Conservation (phyloP, 2,113 vertebrate genomes). For the Phyllostomus discolor region DNA sequence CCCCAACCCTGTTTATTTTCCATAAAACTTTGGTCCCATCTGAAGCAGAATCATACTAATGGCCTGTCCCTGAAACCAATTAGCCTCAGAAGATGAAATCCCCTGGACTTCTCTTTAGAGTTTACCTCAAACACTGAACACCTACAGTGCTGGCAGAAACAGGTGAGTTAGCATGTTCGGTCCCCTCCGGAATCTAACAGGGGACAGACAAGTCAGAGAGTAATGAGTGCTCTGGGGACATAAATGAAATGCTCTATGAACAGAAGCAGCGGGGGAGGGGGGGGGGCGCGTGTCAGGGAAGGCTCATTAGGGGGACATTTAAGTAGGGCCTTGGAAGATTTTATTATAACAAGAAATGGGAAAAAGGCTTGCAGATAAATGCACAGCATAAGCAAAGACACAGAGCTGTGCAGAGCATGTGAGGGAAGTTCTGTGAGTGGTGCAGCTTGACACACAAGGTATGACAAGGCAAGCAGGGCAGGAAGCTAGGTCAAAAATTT, state of each 20-base stretch:
- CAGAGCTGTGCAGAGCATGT: background rate
- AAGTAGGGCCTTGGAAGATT: background rate
- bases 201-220: slow-evolving; percentile 60
- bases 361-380: background rate
- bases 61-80: background rate
- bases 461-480: background rate
- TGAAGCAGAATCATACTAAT: background rate
- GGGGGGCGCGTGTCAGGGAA: background rate
- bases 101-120: slow-evolving; percentile 29
- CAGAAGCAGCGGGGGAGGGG: background rate
- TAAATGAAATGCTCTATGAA: background rate
- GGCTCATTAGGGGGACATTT: background rate
- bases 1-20: background rate
- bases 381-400: background rate
- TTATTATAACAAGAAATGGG: background rate
- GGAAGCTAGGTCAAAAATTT: background rate
- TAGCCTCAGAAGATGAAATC: background rate
- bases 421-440: background rate
- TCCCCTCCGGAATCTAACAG: slow-evolving; percentile 60
- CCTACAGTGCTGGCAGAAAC: slow-evolving; percentile 60
- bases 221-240: slow-evolving; percentile 6
- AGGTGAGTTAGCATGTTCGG: slow-evolving; percentile 47
- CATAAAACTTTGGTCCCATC: background rate
- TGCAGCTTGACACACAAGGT: background rate
- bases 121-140: slow-evolving; percentile 56